A percentile compares a stretch with the other conserved stretches of the same genome.
Conservation (phyloP, 2,888 invertebrate species). For the Hedychridium roseum region DNA sequence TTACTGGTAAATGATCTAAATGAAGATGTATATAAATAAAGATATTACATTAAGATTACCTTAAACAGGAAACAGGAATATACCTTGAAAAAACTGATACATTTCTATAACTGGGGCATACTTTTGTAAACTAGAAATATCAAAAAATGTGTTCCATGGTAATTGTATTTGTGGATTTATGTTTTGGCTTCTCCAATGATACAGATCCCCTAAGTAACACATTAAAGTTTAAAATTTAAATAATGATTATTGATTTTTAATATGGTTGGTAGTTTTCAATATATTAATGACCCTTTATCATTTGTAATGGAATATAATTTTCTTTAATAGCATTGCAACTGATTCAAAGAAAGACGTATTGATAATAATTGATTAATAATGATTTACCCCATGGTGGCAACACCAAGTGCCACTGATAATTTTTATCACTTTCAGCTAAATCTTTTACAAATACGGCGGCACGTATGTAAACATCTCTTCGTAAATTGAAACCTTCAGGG, state of each 20-base stretch:
- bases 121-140: conserved; percentile 76
- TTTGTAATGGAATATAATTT: conserved; percentile 1
- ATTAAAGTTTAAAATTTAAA: conserved; percentile 6
- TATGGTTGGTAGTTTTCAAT: background rate
- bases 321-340: background rate
- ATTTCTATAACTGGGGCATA: conserved; percentile 90
- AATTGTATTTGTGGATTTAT: conserved; percentile 69
- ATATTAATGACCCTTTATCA: no score
- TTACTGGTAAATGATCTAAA: conserved; percentile 64
- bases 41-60: background rate
- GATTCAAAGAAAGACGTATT: background rate
- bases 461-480: conserved; percentile 95
- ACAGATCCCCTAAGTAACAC: conserved; percentile 66
- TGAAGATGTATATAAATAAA: conserved; percentile 13
- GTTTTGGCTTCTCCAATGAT: conserved; percentile 83
- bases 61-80: conserved; percentile 16
- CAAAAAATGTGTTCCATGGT: conserved; percentile 88
- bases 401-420: conserved; percentile 72
- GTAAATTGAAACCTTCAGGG: conserved; percentile 95
- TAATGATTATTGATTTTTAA: no score
- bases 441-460: conserved; percentile 83
- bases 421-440: conserved; percentile 66
- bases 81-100: conserved; percentile 78
- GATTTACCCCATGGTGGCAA: conserved; percentile 91
- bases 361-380: no score